Base-by-base conservation (phyloP, 2,113 vertebrate genomes). In the Sturnira hondurensis region DNA sequence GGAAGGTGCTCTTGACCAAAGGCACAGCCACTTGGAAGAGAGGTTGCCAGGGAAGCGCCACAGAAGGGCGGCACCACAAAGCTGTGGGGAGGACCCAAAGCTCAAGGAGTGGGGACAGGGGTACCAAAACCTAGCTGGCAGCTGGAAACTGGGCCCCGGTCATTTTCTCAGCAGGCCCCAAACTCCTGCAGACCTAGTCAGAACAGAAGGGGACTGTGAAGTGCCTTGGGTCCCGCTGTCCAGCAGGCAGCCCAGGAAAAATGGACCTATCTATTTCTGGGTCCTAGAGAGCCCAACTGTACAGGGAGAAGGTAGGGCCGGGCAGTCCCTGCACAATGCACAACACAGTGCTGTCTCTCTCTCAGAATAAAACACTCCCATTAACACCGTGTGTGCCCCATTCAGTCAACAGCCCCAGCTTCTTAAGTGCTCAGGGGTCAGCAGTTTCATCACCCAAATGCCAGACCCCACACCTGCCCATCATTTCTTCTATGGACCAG, bases 21-120 rank as follows among this genome's bases (percentile, higher is more conserved):
- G 74, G n/a, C 31, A 91, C 45, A 96, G 97, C 85, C 98, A 96
- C 96, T 97, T 95, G 85, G 91, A 93, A 90, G 91, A 70, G 22
- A 92, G 78, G 98, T 97, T 98, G 97, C 82, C 96, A 91, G 98
- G 97, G 97, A 93, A 68, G 97, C 97, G 81, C 26, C 7, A 54
- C 17, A 33, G 67, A 52, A 56, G 68, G 22, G 7, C 1, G 28
- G 36, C 11, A 26, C 24, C n/a, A 68, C 7, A 41, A 52, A 20
- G 16, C 47, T 5, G 0, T 1, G 2, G 5, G 70, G 52, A n/a
- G 17, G 22, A 38, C 33, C 56, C 24, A 19, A 1, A 52, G 45
- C 26, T 82, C 38, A 65, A 28, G 12, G 2, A n/a, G 15, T 20
- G 11, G 22, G 45, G 14, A 43, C 1, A 10, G 17, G 68, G 20